Evolutionary conservation across 2,888 invertebrate genomes (phyloP).

Genomic region (Acrobeloides nanus): DNA sequence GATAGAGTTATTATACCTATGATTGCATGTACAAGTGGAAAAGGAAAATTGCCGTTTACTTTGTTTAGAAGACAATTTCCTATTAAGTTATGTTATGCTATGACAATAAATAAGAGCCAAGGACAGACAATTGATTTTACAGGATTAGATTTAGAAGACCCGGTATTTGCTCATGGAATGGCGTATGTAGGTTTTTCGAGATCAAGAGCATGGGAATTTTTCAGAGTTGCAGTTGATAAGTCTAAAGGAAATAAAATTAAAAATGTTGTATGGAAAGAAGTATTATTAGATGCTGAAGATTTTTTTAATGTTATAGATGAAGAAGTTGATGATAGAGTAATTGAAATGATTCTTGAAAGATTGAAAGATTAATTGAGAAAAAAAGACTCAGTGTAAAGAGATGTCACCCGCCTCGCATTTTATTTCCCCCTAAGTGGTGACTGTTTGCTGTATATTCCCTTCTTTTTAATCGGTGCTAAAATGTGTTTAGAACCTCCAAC

Average conservation of each 20-base stretch:
- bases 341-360: no score
- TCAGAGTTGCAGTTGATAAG: slow-evolving; percentile 1
- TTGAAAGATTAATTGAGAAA: no score
- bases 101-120: slow-evolving; percentile 4
- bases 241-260: not conserved
- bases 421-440: no score
- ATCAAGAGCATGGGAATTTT: slow-evolving; percentile 2
- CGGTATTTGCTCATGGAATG: slow-evolving; percentile 1
- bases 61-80: slow-evolving; percentile 6
- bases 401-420: no score
- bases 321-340: no score
- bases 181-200: slow-evolving; percentile 7
- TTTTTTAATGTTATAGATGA: no score
- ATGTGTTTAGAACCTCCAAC: no score
- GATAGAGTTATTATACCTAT: slow-evolving; percentile 7
- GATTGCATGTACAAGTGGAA: slow-evolving; percentile 6
- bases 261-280: slow-evolving; percentile 11
- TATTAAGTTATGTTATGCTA: slow-evolving; percentile 5
- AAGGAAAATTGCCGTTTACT: slow-evolving; percentile 4
- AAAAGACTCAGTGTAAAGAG: no score
- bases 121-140: not conserved
- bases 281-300: slow-evolving; percentile 4
- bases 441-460: no score
- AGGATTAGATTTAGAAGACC: slow-evolving; percentile 1
- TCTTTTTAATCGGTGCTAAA: no score